A percentile compares a stretch with the other conserved stretches of the same genome.
These are phyloP conservation scores for Apamea crenata DNA, from an alignment of 2,888 invertebrate species.

Conservation along the genomic window DNA sequence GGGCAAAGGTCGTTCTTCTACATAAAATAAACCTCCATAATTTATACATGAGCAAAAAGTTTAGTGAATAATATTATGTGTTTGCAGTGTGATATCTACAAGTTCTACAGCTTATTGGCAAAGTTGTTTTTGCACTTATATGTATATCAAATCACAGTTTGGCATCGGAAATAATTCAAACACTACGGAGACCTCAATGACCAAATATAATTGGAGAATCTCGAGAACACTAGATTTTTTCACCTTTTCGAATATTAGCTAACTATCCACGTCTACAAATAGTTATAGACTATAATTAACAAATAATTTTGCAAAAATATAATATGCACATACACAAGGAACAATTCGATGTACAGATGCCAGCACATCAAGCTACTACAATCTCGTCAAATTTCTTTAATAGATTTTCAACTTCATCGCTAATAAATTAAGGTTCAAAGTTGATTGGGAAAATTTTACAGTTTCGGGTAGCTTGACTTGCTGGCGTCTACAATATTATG, in stretches of 20 bases:
- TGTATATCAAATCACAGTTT: not conserved
- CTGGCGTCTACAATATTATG: not conserved
- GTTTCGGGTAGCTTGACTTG: too few relatives aligned
- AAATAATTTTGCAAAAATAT: not conserved
- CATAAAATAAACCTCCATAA: not conserved
- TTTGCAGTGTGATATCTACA: not conserved
- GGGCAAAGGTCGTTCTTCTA: conserved; percentile 27
- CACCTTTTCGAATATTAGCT: not conserved
- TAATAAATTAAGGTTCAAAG: too few relatives aligned
- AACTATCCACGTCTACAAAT: not conserved
- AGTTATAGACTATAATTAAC: not conserved
- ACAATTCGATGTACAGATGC: not conserved
- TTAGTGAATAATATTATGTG: not conserved
- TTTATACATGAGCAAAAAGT: conserved; percentile 4
- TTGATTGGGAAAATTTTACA: too few relatives aligned
- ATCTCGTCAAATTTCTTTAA: too few relatives aligned
- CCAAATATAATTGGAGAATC: conserved; percentile 6
- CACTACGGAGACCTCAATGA: conserved; percentile 12
- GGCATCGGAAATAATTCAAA: conserved; percentile 14
- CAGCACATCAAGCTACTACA: too few relatives aligned
- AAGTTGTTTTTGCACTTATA: conserved; percentile 14
- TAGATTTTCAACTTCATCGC: too few relatives aligned
- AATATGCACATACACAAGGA: conserved; percentile 15
- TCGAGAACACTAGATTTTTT: not conserved
- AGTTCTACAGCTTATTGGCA: not conserved